Conservation (phyloP, 2,888 invertebrate species). For the Drosophila picticornis region DNA sequence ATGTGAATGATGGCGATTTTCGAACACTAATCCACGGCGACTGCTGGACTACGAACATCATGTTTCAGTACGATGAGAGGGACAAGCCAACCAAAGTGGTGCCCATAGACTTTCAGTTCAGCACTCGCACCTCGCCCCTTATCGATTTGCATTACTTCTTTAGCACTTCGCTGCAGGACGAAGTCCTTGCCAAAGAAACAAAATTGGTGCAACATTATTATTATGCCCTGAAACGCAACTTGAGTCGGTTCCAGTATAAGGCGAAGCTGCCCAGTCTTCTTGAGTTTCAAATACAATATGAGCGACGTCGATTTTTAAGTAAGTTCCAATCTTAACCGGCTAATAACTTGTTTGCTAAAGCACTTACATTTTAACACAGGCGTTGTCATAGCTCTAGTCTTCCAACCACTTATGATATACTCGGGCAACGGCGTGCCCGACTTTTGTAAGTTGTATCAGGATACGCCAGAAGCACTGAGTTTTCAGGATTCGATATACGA, state of each 20-base stretch:
- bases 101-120: conserved; percentile 80
- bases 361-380: conserved; percentile 50
- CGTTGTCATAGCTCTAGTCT: conserved; percentile 69
- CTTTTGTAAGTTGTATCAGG: conserved; percentile 74
- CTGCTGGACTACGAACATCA: conserved; percentile 78
- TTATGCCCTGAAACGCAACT: conserved; percentile 44
- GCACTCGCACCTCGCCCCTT: conserved; percentile 69
- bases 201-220: conserved; percentile 78
- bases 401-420: conserved; percentile 81
- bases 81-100: conserved; percentile 60
- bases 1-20: conserved; percentile 56
- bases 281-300: conserved; percentile 59
- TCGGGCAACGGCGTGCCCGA: conserved; percentile 75
- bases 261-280: conserved; percentile 65
- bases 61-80: conserved; percentile 69
- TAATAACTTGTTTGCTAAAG: neutral
- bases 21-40: conserved; percentile 78
- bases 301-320: conserved; percentile 58
- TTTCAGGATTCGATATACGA: conserved; percentile 80
- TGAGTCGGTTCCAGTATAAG: conserved; percentile 49
- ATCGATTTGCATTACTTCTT: conserved; percentile 81
- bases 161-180: conserved; percentile 71
- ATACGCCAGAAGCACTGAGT: conserved; percentile 72
- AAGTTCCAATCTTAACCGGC: neutral
- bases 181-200: conserved; percentile 59